Evolutionary conservation across 2,113 vertebrate species (phyloP).

Genomic region (Ovis canadensis): DNA sequence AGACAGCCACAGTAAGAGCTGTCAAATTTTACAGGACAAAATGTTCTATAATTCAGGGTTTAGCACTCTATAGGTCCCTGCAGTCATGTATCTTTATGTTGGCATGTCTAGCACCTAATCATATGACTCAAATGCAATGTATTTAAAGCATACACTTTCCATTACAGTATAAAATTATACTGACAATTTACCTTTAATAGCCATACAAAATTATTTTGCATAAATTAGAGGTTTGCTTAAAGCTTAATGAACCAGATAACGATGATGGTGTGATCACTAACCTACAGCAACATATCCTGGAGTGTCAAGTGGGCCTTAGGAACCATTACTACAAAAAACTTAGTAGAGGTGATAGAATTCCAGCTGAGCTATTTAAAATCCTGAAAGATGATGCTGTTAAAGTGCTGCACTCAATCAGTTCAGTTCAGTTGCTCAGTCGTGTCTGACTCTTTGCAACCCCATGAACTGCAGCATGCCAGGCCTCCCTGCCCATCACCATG

Average conservation of each 20-base stretch:
- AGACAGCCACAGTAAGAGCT: neutral
- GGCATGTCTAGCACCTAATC: neutral
- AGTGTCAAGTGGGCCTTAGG: neutral
- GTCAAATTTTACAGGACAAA: neutral
- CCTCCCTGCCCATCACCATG: neutral
- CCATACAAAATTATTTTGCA: neutral
- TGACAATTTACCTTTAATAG: neutral
- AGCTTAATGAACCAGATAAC: neutral
- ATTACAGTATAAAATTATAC: neutral
- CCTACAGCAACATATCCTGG: neutral
- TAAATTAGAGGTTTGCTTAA: neutral
- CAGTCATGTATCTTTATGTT: neutral
- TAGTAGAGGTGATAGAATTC: neutral
- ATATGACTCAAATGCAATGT: neutral
- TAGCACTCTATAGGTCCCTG: neutral
- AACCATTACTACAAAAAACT: neutral
- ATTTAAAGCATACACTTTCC: neutral
- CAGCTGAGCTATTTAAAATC: neutral
- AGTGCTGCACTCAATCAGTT: neutral
- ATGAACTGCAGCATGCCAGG: rapidly evolving
- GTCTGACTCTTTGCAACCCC: neutral
- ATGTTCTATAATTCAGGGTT: neutral
- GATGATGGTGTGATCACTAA: neutral
- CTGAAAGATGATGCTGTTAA: neutral
- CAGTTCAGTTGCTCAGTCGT: neutral